These are phyloP conservation scores for Drosophila bunnanda DNA, from an alignment of 2,888 invertebrate genomes.

Conservation along the genomic window DNA sequence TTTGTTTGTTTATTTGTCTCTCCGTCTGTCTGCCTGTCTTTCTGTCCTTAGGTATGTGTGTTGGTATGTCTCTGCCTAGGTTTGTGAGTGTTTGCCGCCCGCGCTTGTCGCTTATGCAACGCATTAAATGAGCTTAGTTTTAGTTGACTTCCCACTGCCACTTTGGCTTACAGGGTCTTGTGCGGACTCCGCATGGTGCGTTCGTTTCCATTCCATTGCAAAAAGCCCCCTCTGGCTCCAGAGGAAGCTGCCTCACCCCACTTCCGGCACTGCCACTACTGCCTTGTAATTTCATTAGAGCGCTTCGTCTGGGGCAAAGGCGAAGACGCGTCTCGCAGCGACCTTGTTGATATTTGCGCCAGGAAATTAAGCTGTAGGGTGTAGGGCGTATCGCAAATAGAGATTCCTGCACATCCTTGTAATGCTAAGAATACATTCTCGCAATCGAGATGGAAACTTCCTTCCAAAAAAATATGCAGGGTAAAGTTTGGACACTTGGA, in stretches of 20 bases:
- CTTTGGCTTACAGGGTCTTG: conserved; percentile 68
- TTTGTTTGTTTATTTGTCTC: conserved; percentile 4
- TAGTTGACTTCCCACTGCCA: conserved; percentile 77
- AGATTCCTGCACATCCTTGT: conserved; percentile 22
- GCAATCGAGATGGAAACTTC: conserved; percentile 1
- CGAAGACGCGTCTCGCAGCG: conserved; percentile 38
- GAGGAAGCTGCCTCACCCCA: neutral
- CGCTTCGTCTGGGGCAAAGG: conserved; percentile 52
- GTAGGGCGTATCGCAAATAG: conserved; percentile 46
- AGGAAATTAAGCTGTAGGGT: conserved; percentile 71
- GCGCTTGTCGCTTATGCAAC: conserved; percentile 68
- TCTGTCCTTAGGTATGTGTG: conserved; percentile 1
- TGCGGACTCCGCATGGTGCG: conserved; percentile 19
- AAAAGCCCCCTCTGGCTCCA: neutral
- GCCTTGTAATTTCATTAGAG: conserved; percentile 73
- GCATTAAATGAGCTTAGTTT: conserved; percentile 79
- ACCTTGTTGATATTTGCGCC: conserved; percentile 74
- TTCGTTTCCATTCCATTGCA: conserved; percentile 2
- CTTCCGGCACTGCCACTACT: neutral
- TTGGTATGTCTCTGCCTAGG: neutral
- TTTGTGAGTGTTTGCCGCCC: conserved; percentile 20
- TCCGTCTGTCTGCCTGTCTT: neutral
- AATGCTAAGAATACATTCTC: conserved; percentile 7
- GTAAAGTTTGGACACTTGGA: conserved; percentile 2
- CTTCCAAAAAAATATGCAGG: neutral